Conservation (phyloP, 37 sponge, comb jelly and placozoan species). For the Eunapius fragilis region DNA sequence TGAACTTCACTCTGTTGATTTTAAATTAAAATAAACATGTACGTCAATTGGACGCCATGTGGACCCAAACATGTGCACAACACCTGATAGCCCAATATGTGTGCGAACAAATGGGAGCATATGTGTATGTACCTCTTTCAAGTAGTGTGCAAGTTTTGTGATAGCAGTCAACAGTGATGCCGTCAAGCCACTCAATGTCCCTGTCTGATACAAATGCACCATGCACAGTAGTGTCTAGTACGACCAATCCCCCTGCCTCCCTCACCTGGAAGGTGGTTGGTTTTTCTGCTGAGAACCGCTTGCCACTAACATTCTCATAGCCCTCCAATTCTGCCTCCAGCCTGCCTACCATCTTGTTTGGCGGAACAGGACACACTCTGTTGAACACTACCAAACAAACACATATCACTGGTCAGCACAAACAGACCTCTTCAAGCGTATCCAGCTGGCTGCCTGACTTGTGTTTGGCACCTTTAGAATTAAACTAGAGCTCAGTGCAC, state of each 20-base stretch:
- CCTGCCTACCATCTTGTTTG: conserved; percentile 40
- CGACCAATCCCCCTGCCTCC: neutral
- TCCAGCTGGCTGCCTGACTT: conserved; percentile 2
- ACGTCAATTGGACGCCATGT: neutral
- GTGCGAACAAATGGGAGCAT: neutral
- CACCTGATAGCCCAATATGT: neutral
- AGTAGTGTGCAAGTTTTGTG: conserved; percentile 35
- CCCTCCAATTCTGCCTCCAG: conserved; percentile 41
- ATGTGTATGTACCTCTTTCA: conserved; percentile 28
- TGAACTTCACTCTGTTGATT: conserved; percentile 44
- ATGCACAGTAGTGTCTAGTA: too few relatives aligned
- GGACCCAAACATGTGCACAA: neutral
- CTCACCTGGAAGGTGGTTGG: neutral
- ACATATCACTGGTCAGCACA: neutral
- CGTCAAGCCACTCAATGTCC: conserved; percentile 27
- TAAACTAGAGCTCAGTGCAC: neutral
- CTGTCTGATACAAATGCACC: neutral
- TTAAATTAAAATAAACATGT: neutral
- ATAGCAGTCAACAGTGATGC: conserved; percentile 39
- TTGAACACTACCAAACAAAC: too few relatives aligned
- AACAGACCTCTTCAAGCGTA: conserved; percentile 18
- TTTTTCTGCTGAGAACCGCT: neutral
- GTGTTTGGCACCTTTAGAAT: neutral
- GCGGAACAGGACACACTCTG: too few relatives aligned
- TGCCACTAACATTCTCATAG: conserved; percentile 29